Evolutionary conservation across 2,797 vertebrate genomes (phyloP), one percentile per base, ranked within the genome.

Genomic region (Triplophysa bombifrons): DNA sequence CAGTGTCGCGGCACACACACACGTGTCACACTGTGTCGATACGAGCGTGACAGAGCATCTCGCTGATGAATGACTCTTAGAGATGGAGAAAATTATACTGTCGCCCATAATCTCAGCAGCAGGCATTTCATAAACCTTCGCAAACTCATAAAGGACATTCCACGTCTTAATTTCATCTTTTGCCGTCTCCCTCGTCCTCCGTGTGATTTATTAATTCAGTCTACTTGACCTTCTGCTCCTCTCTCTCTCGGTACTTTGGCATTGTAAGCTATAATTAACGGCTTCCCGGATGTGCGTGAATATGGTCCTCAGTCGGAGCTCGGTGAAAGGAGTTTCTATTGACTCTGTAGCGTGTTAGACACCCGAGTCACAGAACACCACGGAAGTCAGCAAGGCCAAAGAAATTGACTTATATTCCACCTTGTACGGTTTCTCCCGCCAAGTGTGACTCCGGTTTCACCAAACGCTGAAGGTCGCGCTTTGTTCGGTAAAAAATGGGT

Each of bases 101-200:
- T 7, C 58, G 38, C 16, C 30, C 1, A 13, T 61, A 51, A 48
- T 41, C 58, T 63, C 16, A 53, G 30, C n/a, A 17, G 0, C 17
- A 69, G 38, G 16, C 44, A 3, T 65, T 65, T 65, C 34, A 65
- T 65, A 22, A 60, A 78, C 27, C 56, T 63, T 71, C 44, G 51
- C 27, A 25, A 71, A 41, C 27, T 38, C n/a, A 16, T 53, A 64
- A 72, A 60, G 65, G 27, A 60, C 22, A 34, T 77, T 58, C 14
- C 25, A 76, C 27, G 13, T 68, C 65, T 76, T 68, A 68, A 68
- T 76, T 68, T 76, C 74, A 77, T 69, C 55, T 74, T 74, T 68
- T 20, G 20, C 30, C 2, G 11, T 69, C 41, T 80, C 63, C 13
- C 19, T 73, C 53, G 34, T 66, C 64, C 50, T 80, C 64, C 66